These are phyloP conservation scores for Sipha flava DNA, from an alignment of 1,140 invertebrate species.

Conservation along the genomic window DNA sequence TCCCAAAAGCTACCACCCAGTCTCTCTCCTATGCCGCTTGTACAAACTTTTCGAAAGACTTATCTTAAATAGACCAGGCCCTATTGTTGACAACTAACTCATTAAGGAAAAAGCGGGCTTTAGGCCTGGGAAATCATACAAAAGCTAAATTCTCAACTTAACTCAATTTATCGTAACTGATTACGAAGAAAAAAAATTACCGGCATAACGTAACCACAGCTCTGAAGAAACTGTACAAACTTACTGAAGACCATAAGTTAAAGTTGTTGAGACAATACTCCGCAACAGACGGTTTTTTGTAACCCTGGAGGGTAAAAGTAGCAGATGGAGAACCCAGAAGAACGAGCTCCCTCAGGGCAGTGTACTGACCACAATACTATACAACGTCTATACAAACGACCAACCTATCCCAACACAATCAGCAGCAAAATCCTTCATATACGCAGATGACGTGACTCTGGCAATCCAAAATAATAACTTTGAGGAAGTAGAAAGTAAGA, in stretches of 20 bases:
- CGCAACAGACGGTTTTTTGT: conserved; percentile 32
- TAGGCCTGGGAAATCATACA: conserved; percentile 27
- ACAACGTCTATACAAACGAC: background rate
- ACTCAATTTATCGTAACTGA: conserved; percentile 32
- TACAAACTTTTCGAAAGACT: no score
- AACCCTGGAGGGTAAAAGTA: background rate
- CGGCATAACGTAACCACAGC: background rate
- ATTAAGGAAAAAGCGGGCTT: background rate
- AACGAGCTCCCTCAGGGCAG: background rate
- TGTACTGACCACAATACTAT: background rate
- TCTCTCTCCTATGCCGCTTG: no score
- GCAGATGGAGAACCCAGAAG: background rate
- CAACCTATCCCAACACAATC: background rate
- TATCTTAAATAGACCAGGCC: no score
- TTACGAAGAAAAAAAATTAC: conserved; percentile 25
- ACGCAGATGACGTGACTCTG: background rate
- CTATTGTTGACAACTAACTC: no score
- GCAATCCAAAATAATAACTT: background rate
- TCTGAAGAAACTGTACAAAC: conserved; percentile 27
- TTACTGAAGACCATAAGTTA: conserved; percentile 18
- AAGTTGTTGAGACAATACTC: background rate
- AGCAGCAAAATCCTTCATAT: background rate
- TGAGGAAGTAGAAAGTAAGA: background rate
- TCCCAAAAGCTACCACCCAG: no score
- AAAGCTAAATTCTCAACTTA: background rate